Conservation (phyloP, 2,888 invertebrate species). For the Drepanosiphum platanoidis region DNA sequence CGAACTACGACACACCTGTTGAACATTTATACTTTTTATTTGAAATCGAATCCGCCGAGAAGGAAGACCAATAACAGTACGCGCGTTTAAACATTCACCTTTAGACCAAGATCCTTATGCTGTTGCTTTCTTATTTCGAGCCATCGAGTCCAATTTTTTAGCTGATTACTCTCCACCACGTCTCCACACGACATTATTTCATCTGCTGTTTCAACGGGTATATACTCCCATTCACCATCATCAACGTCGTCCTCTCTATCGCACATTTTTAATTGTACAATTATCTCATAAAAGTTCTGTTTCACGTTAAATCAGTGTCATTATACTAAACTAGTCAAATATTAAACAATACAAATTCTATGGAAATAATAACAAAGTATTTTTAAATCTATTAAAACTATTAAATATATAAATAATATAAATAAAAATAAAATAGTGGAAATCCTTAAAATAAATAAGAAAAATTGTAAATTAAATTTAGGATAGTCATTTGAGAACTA, state of each 20-base stretch:
- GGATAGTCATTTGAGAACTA: too few species aligned
- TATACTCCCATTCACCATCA: slow-evolving; percentile 17
- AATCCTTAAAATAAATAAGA: too few species aligned
- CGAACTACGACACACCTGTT: slow-evolving; percentile 40
- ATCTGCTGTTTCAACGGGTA: slow-evolving; percentile 46
- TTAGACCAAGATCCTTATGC: slow-evolving; percentile 31
- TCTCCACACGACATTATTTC: slow-evolving; percentile 32
- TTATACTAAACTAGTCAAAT: not conserved
- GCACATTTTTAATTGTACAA: slow-evolving; percentile 29
- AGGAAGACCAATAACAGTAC: not conserved
- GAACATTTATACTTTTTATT: not conserved
- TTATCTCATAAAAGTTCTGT: not conserved
- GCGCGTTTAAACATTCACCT: not conserved
- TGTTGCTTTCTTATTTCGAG: slow-evolving; percentile 53
- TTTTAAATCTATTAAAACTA: too few species aligned
- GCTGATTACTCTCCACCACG: slow-evolving; percentile 5
- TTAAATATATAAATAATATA: too few species aligned
- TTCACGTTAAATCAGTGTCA: not conserved
- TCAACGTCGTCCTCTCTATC: too few species aligned
- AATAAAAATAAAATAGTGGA: too few species aligned
- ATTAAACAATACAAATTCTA: slow-evolving; percentile 20
- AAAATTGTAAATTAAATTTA: too few species aligned
- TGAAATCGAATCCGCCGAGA: not conserved
- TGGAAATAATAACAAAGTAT: too few species aligned
- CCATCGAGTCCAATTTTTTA: slow-evolving; percentile 52